Conservation (phyloP, 1,140 invertebrate species). For the Heliconius himera region DNA sequence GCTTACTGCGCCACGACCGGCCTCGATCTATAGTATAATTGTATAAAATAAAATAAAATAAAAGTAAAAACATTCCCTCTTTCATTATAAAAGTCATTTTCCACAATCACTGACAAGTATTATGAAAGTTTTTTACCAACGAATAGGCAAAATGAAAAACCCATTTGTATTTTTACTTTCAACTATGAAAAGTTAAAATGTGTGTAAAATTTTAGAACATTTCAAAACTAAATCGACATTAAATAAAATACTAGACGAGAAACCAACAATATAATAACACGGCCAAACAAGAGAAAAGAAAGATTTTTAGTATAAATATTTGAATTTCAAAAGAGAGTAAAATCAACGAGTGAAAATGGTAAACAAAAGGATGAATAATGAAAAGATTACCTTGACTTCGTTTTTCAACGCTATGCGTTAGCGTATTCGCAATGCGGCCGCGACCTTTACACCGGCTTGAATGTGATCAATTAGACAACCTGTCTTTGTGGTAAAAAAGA, state of each 20-base stretch:
- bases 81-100: conserved; percentile 1
- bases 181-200: not conserved
- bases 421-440: conserved; percentile 25
- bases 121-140: not conserved
- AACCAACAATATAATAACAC: conserved; percentile 25
- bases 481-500: not conserved
- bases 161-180: conserved; percentile 1
- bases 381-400: conserved; percentile 39
- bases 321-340: conserved; percentile 31
- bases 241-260: not conserved
- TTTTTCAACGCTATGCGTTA: conserved; percentile 31
- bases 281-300: not conserved
- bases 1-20: no score
- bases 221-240: not conserved
- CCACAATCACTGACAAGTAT: not conserved
- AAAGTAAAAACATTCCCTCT: not conserved
- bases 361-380: conserved; percentile 40
- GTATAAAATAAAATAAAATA: not conserved
- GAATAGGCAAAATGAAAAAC: not conserved
- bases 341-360: conserved; percentile 28
- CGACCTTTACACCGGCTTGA: conserved; percentile 26
- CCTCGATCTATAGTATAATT: not conserved
- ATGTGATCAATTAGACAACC: conserved; percentile 26
- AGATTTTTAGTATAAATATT: conserved; percentile 21
- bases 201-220: not conserved